Evolutionary conservation across 2,888 invertebrate species (phyloP).

Genomic region (Trimorus sp.): DNA sequence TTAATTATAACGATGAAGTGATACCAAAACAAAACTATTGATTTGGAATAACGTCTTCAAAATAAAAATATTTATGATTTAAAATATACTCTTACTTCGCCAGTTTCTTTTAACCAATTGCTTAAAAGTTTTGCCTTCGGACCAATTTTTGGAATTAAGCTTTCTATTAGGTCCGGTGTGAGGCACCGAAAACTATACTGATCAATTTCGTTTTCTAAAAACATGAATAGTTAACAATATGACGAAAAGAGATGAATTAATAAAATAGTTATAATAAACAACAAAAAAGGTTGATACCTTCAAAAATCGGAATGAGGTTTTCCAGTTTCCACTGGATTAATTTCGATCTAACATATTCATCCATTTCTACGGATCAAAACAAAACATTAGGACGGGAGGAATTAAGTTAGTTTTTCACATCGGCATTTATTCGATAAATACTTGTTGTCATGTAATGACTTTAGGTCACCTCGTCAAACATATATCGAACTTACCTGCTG

Average conservation of each 20-base stretch:
- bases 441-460: too few relatives aligned
- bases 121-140: neutral
- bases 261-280: neutral
- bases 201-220: conserved; percentile 7
- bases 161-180: neutral
- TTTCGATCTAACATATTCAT: neutral
- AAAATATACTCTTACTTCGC: neutral
- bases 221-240: neutral
- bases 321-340: neutral
- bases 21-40: too few relatives aligned
- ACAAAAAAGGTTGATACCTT: neutral
- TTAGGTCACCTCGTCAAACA: too few relatives aligned
- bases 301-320: conserved; percentile 11
- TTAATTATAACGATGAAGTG: too few relatives aligned
- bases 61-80: neutral
- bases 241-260: neutral
- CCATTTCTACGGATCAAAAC: neutral
- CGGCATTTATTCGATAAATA: too few relatives aligned
- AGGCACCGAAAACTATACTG: neutral
- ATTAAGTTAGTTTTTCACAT: too few relatives aligned
- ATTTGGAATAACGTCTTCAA: too few relatives aligned
- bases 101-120: neutral
- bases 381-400: too few relatives aligned
- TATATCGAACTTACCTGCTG: too few relatives aligned
- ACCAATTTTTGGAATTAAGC: conserved; percentile 10